phyloP scores from a whole-genome alignment of 2,888 invertebrate species.

The Drosophila eohydei region DNA sequence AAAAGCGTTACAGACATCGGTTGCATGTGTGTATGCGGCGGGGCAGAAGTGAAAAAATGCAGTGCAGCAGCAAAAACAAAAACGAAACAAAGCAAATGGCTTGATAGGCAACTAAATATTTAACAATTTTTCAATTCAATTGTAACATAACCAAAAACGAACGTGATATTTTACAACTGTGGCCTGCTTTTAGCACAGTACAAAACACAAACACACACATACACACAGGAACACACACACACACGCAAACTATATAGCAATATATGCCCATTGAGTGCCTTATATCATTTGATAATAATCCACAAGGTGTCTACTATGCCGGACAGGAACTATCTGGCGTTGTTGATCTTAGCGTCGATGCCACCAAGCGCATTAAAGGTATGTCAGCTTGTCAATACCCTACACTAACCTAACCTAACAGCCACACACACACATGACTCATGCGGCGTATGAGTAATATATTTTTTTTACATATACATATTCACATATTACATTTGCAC shows the following conservation, averaged over 20 bases:
- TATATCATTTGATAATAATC: constrained; percentile 85
- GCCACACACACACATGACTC: constrained; percentile 47
- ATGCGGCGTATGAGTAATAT: constrained; percentile 61
- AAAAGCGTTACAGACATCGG: constrained; percentile 58
- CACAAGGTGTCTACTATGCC: constrained; percentile 85
- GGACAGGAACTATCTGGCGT: constrained; percentile 84
- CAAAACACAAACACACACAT: constrained; percentile 17
- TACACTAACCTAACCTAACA: not conserved
- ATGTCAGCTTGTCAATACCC: constrained; percentile 16
- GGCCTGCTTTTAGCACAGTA: constrained; percentile 70
- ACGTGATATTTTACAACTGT: constrained; percentile 76
- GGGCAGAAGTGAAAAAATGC: constrained; percentile 68
- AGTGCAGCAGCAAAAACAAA: constrained; percentile 55
- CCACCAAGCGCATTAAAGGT: constrained; percentile 85
- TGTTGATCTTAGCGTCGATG: constrained; percentile 84
- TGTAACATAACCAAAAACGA: constrained; percentile 44
- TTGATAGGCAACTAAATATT: constrained; percentile 66
- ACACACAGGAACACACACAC: constrained; percentile 20
- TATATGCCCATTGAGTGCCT: constrained; percentile 85
- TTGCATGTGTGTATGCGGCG: constrained; percentile 71
- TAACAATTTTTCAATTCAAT: constrained; percentile 49
- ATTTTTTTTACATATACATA: too few species aligned
- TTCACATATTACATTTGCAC: constrained; percentile 22
- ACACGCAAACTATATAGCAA: constrained; percentile 61
- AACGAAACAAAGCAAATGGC: constrained; percentile 66